A percentile compares a stretch with the other conserved stretches of the same genome.
phyloP scores from a whole-genome alignment of 1,140 invertebrate species.

The Achroia grisella region DNA sequence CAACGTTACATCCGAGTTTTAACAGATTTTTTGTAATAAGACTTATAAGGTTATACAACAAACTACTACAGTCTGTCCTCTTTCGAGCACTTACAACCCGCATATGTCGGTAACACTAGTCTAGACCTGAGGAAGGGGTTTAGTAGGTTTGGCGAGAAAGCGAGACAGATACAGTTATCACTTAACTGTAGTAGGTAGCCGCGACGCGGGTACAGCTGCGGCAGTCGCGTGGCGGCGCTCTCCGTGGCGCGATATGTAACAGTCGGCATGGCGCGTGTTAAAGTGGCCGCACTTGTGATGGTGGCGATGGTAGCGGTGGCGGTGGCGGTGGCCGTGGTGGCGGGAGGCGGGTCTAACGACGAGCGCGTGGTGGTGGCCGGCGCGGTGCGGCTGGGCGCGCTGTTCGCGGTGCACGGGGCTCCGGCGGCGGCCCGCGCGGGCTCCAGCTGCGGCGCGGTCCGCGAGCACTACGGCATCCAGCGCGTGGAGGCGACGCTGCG shows the following conservation, averaged over 20 bases:
- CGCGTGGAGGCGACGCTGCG: slow-evolving; percentile 28
- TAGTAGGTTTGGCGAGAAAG: not conserved
- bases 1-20: too few relatives aligned
- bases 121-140: not conserved
- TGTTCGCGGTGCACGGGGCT: slow-evolving; percentile 79
- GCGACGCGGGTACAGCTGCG: not conserved
- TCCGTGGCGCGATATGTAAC: not conserved
- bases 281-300: not conserved
- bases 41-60: too few relatives aligned
- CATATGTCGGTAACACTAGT: too few relatives aligned
- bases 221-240: not conserved
- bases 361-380: slow-evolving; percentile 68
- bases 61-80: too few relatives aligned
- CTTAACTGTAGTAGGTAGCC: not conserved
- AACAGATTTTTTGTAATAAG: too few relatives aligned
- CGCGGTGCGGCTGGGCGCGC: slow-evolving; percentile 75
- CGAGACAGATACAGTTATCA: not conserved
- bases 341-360: not conserved
- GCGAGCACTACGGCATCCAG: slow-evolving; percentile 20
- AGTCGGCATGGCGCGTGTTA: too few relatives aligned
- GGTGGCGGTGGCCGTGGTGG: not conserved
- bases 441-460: slow-evolving; percentile 13
- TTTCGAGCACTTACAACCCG: too few relatives aligned
- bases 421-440: slow-evolving; percentile 7
- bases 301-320: slow-evolving; percentile 1